These are phyloP conservation scores for Pristionchus mayeri DNA, from an alignment of 2,888 invertebrate genomes.

Conservation along the genomic window DNA sequence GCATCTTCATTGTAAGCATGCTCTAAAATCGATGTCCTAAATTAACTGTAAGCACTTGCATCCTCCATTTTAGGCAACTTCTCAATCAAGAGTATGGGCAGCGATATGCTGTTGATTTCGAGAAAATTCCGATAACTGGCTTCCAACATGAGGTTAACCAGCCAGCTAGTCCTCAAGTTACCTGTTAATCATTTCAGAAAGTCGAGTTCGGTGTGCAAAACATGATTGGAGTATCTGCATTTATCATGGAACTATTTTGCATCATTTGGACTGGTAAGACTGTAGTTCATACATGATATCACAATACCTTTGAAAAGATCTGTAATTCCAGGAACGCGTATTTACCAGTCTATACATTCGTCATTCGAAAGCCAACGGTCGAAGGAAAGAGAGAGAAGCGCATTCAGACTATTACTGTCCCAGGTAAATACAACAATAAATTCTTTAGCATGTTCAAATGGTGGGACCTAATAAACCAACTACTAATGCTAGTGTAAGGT, in stretches of 20 bases:
- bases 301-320: too few relatives aligned
- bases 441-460: not conserved
- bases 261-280: not conserved
- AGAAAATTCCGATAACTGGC: not conserved
- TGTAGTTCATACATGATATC: not conserved
- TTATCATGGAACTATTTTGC: not conserved
- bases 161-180: too few relatives aligned
- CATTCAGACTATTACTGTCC: not conserved
- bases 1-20: too few relatives aligned
- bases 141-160: not conserved
- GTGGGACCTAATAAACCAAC: not conserved
- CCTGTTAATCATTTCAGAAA: not conserved
- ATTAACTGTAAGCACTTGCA: too few relatives aligned
- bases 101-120: not conserved
- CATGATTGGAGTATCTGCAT: not conserved
- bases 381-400: not conserved
- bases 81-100: not conserved
- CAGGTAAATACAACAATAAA: not conserved
- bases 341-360: not conserved
- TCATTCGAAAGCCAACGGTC: not conserved
- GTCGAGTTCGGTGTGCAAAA: not conserved
- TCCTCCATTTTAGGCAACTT: not conserved
- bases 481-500: too few relatives aligned
- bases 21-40: too few relatives aligned
- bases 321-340: not conserved